phyloP scores from a whole-genome alignment of 37 sponge, comb jelly and placozoan genomes.

The Theonella swinhoei region DNA sequence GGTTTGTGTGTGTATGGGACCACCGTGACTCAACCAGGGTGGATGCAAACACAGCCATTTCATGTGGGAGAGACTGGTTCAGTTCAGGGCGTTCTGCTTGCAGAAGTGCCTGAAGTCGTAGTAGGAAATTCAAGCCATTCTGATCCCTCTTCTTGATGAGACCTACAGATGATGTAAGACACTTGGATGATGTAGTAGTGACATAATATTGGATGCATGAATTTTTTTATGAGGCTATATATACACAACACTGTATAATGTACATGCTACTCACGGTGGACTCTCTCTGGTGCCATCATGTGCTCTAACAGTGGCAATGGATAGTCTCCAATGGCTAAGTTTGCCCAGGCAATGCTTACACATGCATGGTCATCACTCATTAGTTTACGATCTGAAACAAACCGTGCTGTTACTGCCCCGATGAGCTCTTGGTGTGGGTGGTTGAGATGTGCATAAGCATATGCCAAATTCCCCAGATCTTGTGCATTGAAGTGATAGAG shows the following conservation, averaged over 20 bases:
- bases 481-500: slow-evolving; percentile 30
- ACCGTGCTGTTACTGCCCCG: background rate
- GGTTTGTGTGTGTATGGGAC: slow-evolving; percentile 14
- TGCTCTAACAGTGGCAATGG: slow-evolving; percentile 22
- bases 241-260: background rate
- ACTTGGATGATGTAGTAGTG: background rate
- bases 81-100: slow-evolving; percentile 27
- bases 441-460: slow-evolving; percentile 37
- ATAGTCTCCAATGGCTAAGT: slow-evolving; percentile 24
- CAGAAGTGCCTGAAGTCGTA: slow-evolving; percentile 28
- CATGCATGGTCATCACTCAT: background rate
- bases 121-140: slow-evolving; percentile 1
- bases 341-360: slow-evolving; percentile 39
- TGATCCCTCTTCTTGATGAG: background rate
- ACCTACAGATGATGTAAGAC: too few relatives aligned
- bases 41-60: background rate
- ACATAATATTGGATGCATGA: too few relatives aligned
- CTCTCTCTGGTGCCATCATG: background rate
- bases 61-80: background rate
- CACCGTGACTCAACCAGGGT: background rate
- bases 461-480: slow-evolving; percentile 29
- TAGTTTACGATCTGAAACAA: background rate
- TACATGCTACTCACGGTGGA: background rate
- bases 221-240: too few relatives aligned
- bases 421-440: slow-evolving; percentile 19